phyloP scores from a whole-genome alignment of 2,888 invertebrate species.

The Harpalus rufipes region DNA sequence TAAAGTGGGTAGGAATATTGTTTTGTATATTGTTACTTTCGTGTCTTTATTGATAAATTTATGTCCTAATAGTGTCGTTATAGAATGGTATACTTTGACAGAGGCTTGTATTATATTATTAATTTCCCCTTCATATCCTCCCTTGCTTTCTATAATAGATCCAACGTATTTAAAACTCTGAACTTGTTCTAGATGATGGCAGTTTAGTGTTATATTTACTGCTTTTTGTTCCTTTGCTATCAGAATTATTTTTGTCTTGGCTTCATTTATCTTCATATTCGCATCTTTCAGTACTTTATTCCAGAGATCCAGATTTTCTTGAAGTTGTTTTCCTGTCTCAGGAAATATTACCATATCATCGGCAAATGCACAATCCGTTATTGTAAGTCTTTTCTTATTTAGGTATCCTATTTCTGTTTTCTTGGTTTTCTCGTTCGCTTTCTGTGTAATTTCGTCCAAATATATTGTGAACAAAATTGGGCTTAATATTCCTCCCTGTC shows the following conservation, averaged over 20 bases:
- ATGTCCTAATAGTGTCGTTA: background rate
- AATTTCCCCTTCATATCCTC: slow-evolving; percentile 58
- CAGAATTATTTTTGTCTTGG: slow-evolving; percentile 54
- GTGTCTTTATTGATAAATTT: background rate
- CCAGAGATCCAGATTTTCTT: slow-evolving; percentile 49
- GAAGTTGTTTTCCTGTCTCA: slow-evolving; percentile 10
- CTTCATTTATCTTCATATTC: slow-evolving; percentile 64
- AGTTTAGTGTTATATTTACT: background rate
- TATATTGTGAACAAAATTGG: background rate
- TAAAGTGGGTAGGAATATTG: background rate
- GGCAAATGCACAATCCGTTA: slow-evolving; percentile 64
- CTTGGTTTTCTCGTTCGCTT: background rate
- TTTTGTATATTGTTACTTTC: background rate
- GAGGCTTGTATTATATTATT: slow-evolving; percentile 53
- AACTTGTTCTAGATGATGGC: slow-evolving; percentile 55
- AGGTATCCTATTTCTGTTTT: background rate
- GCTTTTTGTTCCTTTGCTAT: background rate
- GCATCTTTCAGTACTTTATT: slow-evolving; percentile 54
- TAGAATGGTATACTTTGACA: background rate
- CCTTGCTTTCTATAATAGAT: slow-evolving; percentile 59
- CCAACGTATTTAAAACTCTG: slow-evolving; percentile 61
- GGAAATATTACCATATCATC: slow-evolving; percentile 64
- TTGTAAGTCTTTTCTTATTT: slow-evolving; percentile 7
- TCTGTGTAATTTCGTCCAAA: background rate
- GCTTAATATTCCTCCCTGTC: background rate